Conservation (phyloP, 2,113 vertebrate genomes). For the Canis aureus region DNA sequence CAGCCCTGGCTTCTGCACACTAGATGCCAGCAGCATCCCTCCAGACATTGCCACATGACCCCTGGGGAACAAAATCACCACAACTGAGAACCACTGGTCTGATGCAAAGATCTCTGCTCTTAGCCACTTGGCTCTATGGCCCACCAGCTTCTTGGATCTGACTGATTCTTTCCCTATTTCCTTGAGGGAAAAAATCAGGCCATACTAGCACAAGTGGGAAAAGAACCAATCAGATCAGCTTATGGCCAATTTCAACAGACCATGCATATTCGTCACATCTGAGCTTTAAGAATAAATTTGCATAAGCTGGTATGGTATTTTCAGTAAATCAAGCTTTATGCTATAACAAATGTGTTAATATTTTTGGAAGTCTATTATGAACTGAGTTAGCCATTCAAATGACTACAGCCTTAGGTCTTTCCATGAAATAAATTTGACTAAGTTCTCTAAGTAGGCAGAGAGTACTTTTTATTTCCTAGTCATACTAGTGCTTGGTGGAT, state of each 20-base stretch:
- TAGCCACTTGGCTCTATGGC: not conserved
- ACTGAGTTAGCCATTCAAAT: slow-evolving; percentile 4
- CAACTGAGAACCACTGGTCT: not conserved
- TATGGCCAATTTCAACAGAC: not conserved
- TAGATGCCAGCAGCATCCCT: not conserved
- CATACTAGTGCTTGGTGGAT: not conserved
- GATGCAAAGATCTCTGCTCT: not conserved
- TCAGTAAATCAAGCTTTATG: slow-evolving; percentile 33
- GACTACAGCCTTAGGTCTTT: slow-evolving; percentile 47
- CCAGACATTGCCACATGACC: not conserved
- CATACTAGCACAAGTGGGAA: not conserved
- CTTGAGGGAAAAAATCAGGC: not conserved
- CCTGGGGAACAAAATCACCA: not conserved
- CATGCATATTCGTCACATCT: not conserved
- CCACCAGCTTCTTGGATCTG: not conserved
- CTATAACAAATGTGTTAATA: slow-evolving; percentile 41
- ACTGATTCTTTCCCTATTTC: not conserved
- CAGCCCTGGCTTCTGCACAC: not conserved
- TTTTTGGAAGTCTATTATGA: slow-evolving; percentile 22
- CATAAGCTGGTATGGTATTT: not conserved
- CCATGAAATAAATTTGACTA: slow-evolving; percentile 34
- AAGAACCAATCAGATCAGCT: not conserved
- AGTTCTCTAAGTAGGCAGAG: not conserved
- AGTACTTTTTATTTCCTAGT: not conserved
- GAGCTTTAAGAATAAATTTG: slow-evolving; percentile 37